Evolutionary conservation across 2,797 vertebrate species (phyloP).

Genomic region (Apogon hyalosoma): DNA sequence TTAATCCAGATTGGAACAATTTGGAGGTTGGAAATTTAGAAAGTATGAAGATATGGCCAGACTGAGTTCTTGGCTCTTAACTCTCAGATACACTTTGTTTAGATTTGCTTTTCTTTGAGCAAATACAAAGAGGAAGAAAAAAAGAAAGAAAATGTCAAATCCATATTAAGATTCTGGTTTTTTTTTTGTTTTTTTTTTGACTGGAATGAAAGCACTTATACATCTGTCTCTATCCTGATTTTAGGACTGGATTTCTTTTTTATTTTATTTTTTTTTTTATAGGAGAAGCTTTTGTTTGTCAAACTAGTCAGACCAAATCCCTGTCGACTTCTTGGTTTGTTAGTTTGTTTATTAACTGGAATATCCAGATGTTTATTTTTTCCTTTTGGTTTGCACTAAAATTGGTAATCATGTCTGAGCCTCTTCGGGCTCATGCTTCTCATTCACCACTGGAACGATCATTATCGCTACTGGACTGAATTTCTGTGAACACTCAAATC

Average conservation of each 20-base stretch:
- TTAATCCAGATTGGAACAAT: slow-evolving; percentile 42
- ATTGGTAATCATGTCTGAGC: slow-evolving; percentile 47
- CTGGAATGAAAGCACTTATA: slow-evolving; percentile 73
- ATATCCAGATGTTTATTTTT: slow-evolving; percentile 52
- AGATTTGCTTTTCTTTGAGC: slow-evolving; percentile 48
- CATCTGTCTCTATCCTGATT: slow-evolving; percentile 60
- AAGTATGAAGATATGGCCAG: slow-evolving; percentile 43
- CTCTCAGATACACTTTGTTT: slow-evolving; percentile 44
- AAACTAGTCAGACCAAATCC: slow-evolving; percentile 70
- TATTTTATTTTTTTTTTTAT: slow-evolving; percentile 37
- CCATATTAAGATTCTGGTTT: slow-evolving; percentile 57
- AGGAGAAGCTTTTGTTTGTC: slow-evolving; percentile 55
- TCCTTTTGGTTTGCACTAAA: slow-evolving; percentile 77
- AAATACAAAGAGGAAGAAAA: slow-evolving; percentile 44
- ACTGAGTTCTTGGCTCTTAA: slow-evolving; percentile 42
- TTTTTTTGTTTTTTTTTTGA: slow-evolving; percentile 58
- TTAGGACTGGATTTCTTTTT: slow-evolving; percentile 62
- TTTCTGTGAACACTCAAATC: slow-evolving; percentile 42
- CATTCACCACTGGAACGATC: slow-evolving; percentile 75
- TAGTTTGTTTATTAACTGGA: slow-evolving; percentile 77
- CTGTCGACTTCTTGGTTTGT: slow-evolving; percentile 69
- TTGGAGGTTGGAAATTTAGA: slow-evolving; percentile 42
- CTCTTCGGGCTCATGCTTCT: slow-evolving; percentile 47
- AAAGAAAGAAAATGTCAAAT: slow-evolving; percentile 56
- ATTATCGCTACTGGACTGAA: slow-evolving; percentile 70